A percentile compares a stretch with the other conserved stretches of the same genome.
Conservation (phyloP, 1,140 invertebrate genomes). For the Acromyrmex heyeri region DNA sequence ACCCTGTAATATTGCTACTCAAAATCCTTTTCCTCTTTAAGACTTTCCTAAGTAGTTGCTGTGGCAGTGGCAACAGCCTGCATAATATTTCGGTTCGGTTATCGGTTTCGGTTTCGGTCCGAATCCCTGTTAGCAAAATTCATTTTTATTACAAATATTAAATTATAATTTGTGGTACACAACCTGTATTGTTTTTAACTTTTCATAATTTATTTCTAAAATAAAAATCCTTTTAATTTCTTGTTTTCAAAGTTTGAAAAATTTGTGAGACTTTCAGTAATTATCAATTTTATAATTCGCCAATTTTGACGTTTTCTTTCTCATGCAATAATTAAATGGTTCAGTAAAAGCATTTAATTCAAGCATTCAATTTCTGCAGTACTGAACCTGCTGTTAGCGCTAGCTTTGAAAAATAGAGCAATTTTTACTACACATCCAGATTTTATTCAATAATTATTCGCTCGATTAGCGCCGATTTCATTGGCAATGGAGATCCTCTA, state of each 20-base stretch:
- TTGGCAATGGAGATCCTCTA: constrained; percentile 19
- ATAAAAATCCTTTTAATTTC: neutral
- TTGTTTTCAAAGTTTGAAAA: neutral
- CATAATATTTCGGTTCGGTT: too few relatives aligned
- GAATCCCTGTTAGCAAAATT: neutral
- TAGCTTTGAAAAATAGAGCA: neutral
- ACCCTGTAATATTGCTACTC: too few relatives aligned
- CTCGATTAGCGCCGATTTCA: constrained; percentile 14
- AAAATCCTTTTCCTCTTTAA: too few relatives aligned
- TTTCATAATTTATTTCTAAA: neutral
- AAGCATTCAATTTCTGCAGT: neutral
- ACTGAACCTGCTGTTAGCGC: neutral
- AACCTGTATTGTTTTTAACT: neutral
- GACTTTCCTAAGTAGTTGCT: too few relatives aligned
- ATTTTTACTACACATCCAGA: neutral
- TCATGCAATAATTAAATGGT: neutral
- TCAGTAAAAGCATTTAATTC: neutral
- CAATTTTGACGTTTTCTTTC: neutral
- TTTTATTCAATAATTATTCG: constrained; percentile 14
- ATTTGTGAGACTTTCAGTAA: neutral
- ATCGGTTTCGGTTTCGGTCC: too few relatives aligned
- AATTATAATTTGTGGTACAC: neutral
- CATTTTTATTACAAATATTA: constrained; percentile 4
- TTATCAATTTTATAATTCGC: neutral
- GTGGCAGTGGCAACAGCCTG: too few relatives aligned